Base-by-base conservation (phyloP, 2,888 invertebrate species). In the Ichneumon xanthorius region DNA sequence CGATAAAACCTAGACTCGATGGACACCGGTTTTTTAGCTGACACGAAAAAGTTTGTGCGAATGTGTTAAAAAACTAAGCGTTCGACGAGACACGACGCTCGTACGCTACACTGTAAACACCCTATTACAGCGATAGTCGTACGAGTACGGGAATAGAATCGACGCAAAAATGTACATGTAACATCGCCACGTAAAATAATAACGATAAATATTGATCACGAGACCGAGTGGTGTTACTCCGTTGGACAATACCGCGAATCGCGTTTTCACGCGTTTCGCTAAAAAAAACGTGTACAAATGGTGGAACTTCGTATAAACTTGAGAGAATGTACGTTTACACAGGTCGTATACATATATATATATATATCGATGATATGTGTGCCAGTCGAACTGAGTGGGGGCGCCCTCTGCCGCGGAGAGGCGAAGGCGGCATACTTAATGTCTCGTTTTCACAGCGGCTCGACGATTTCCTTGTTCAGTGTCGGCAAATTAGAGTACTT, bases 251-350 rank as follows among this genome's bases (percentile, higher is more conserved):
- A 22, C 33, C 58, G 40, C 68, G 58, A 81, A 70, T 75, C 48
- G 40, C 33, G 5, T 75, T 50, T 68, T 63, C 22, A 70, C 75
- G 14, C 53, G 81, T 68, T 40, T 50, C 22, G 19, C 19, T 50
- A 11, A 63, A 55, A 65, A 58, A 48, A 55, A 58, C 40, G 73
- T 61, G 45, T 58, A 30, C 4, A 37, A 55, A 72, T 55, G 58
- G 26, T 58, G 58, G 14, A 14, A 58, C 22, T 58, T 4, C 5
- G 11, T 26, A 22, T 58, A 11, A 26, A 58, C 9, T 45, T 16
- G 45, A 16, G 45, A 45, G 14, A 14, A 16, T 45, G 45, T 16
- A 45, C 3, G 45, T 45, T 45, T 40, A 45, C 45, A 14, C 45
- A 16, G 45, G 16, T 16, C 40, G 4, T 16, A 9, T 9, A 26